Base-by-base conservation (phyloP, 1,140 invertebrate genomes). In the Aphelenchoides fujianensis region DNA sequence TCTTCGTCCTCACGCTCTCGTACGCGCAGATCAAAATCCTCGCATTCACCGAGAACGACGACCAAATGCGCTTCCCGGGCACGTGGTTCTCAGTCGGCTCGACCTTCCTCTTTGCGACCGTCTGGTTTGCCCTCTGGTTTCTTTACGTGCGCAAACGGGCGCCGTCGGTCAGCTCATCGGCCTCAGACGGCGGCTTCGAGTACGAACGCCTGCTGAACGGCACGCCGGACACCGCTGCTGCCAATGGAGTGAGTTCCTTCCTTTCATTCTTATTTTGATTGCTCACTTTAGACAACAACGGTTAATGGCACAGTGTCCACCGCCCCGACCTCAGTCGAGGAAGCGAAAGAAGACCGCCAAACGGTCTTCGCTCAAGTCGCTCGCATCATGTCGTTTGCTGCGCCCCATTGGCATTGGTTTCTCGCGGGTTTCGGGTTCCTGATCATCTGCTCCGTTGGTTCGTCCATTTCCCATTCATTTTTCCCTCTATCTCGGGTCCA, bases 401-500 rank as follows among this genome's bases (percentile, higher is more conserved):
- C 27, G 31, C 16, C n/a, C 27, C 12, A 72, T 37, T 12, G 3
- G 3, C 2, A 1, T 19, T 72, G 70, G 70, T 72, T 71, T 23
- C 3, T n/a, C 3, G 19, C 16, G 1, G 70, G 70, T 0, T 72
- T 72, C 16, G 9, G 55, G 9, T 72, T 72, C 48, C 28, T 72
- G 41, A 34, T 23, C 0, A 64, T 72, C 48, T 72, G 64, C 41
- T 72, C 70, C n/a, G 12, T n/a, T n/a, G 27, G 28, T 3, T 54
- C 69, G 3, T 27, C 55, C 0, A n/a, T n/a, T n/a, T n/a, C n/a
- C n/a, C n/a, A n/a, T n/a, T n/a, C n/a, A n/a, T n/a, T n/a, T n/a
- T n/a, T n/a, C n/a, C n/a, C n/a, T n/a, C 16, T 12, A n/a, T n/a
- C n/a, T n/a, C n/a, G n/a, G n/a, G n/a, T n/a, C n/a, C 1, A 77